Evolutionary conservation across 1,140 invertebrate genomes (phyloP).

Genomic region (Armadillidium nasatum): DNA sequence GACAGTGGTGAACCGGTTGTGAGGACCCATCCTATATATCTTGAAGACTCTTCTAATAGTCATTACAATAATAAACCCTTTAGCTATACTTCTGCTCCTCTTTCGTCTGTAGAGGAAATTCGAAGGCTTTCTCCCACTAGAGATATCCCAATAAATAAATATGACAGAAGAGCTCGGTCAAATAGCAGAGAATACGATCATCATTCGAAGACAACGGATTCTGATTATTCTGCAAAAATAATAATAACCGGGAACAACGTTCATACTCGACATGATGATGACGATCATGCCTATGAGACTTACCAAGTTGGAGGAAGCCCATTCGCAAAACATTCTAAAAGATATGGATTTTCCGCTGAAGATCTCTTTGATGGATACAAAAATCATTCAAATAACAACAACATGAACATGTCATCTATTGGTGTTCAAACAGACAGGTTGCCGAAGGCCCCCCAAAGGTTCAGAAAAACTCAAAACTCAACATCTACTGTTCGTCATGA

Average conservation of each 20-base stretch:
- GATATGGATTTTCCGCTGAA: conserved; percentile 3
- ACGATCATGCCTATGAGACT: conserved; percentile 40
- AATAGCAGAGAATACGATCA: conserved; percentile 10
- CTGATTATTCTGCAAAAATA: conserved; percentile 42
- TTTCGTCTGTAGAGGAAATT: conserved; percentile 21
- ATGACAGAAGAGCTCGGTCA: background rate
- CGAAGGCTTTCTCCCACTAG: conserved; percentile 28
- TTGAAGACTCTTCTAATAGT: conserved; percentile 43
- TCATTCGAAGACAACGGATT: conserved; percentile 20
- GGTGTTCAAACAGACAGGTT: conserved; percentile 37
- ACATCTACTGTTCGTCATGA: background rate
- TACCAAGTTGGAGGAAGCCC: conserved; percentile 34
- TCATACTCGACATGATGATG: conserved; percentile 30
- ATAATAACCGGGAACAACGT: conserved; percentile 39
- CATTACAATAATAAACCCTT: conserved; percentile 70
- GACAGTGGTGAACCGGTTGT: conserved; percentile 14
- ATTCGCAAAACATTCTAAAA: conserved; percentile 7
- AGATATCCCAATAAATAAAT: conserved; percentile 25
- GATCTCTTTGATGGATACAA: conserved; percentile 31
- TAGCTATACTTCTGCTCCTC: conserved; percentile 57
- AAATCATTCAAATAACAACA: conserved; percentile 33
- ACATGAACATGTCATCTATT: conserved; percentile 42
- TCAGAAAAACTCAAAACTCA: conserved; percentile 17
- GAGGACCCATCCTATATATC: background rate
- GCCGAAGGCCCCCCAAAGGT: conserved; percentile 19